Conservation (phyloP, 2,888 invertebrate species). For the Apotomis capreana region DNA sequence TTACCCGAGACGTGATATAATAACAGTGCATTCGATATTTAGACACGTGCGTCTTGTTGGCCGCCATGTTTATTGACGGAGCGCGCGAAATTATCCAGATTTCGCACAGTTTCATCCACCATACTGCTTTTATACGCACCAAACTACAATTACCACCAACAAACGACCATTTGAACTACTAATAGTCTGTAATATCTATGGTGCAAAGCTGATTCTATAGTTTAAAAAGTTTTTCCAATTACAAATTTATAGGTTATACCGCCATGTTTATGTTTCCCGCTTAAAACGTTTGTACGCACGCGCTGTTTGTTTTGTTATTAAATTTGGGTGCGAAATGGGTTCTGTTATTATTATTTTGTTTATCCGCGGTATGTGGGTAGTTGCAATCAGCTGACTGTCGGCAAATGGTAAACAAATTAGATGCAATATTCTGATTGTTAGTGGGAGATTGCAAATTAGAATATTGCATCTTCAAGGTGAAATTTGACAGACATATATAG, state of each 20-base stretch:
- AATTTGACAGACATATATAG: no score
- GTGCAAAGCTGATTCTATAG: conserved; percentile 6
- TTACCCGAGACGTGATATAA: conserved; percentile 20
- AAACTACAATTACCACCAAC: conserved; percentile 8
- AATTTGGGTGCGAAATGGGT: conserved; percentile 35
- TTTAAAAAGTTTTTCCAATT: conserved; percentile 6
- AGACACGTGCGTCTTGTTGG: conserved; percentile 33
- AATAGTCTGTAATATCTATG: not conserved
- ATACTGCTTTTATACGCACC: conserved; percentile 33
- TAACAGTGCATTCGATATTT: conserved; percentile 31
- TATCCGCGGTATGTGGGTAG: conserved; percentile 33
- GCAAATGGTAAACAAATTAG: conserved; percentile 28
- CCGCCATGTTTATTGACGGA: conserved; percentile 32
- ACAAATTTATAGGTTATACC: conserved; percentile 32
- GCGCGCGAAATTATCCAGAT: conserved; percentile 41
- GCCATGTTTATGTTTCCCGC: conserved; percentile 39
- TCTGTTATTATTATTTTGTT: conserved; percentile 42
- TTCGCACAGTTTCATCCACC: conserved; percentile 36
- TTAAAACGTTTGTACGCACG: conserved; percentile 36
- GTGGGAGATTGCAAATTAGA: not conserved
- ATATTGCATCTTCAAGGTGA: no score
- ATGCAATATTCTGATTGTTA: conserved; percentile 16
- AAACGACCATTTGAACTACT: not conserved
- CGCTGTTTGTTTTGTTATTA: conserved; percentile 40
- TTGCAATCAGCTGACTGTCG: conserved; percentile 38